Base-by-base conservation (phyloP, 2,797 vertebrate species). In the Poeciliopsis presidionis region DNA sequence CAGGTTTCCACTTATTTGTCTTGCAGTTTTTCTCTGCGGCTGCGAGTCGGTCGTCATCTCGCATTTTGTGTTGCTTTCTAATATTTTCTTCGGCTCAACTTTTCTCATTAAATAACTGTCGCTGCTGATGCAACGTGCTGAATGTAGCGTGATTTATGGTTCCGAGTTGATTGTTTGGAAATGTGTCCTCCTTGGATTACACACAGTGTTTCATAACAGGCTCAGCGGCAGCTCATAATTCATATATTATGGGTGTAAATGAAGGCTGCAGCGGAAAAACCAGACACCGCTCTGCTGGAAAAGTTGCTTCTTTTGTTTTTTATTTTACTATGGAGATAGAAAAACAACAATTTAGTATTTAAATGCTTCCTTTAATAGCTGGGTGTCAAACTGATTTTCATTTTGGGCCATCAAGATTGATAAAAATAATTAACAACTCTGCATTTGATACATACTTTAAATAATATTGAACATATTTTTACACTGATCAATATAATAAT, bases 131-230 rank as follows among this genome's bases (percentile, higher is more conserved):
- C 14, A 49, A n/a, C 6, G 8, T 5, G 5, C 14, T 30, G 65
- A 70, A 55, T n/a, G 16, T 2, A 59, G 16, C 22, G 16, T 76
- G 61, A 53, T 76, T 76, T 69, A 69, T 36, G 33, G 25, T 51
- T 70, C 36, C 7, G 39, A 1, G 36, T 12, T 30, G 47, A 55
- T 76, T 76, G 75, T 76, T 70, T 55, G 75, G 63, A 51, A 41
- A 70, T 70, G 65, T 55, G 65, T 70, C 75, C 47, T 76, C 47
- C 28, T 55, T 20, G 41, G 49, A 70, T 76, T 43, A 70, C 30
- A 43, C 49, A 53, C 47, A 53, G 7, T 22, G n/a, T 51, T 67
- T 69, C 13, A 43, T 53, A 76, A 69, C 36, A 12, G 25, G 7
- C 33, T 76, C 36, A 47, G 57, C 39, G 2, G 74, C 3, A 18